phyloP scores from a whole-genome alignment of 2,888 invertebrate genomes.

The Cabera pusaria region DNA sequence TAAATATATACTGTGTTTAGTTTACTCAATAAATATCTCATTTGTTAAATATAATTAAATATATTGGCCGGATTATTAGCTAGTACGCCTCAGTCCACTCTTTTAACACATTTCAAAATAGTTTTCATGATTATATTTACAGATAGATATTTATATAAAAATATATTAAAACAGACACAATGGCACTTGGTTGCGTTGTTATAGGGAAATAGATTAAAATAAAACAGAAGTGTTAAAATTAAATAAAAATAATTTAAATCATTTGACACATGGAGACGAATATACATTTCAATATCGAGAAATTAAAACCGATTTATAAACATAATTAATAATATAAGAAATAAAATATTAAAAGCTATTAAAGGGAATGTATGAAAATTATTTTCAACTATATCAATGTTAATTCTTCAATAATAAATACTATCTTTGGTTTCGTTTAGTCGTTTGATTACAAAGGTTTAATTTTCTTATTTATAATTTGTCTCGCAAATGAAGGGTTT shows the following conservation, averaged over 20 bases:
- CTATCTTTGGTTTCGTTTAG: constrained; percentile 80
- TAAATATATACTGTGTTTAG: constrained; percentile 42
- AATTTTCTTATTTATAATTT: constrained; percentile 38
- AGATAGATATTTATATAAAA: constrained; percentile 63
- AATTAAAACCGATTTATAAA: constrained; percentile 17
- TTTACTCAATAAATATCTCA: constrained; percentile 43
- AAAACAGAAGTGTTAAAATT: constrained; percentile 36
- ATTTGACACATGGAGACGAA: constrained; percentile 54
- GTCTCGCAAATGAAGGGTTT: constrained; percentile 41
- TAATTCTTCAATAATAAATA: constrained; percentile 77
- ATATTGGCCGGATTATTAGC: constrained; percentile 67
- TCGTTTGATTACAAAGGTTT: constrained; percentile 67
- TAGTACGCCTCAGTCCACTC: constrained; percentile 59
- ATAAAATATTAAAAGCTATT: constrained; percentile 31
- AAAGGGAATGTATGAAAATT: constrained; percentile 74
- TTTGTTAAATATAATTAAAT: constrained; percentile 26
- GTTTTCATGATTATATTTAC: constrained; percentile 66
- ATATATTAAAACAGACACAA: constrained; percentile 74
- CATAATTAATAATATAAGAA: too few relatives aligned
- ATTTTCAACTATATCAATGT: constrained; percentile 69
- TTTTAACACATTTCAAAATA: constrained; percentile 54
- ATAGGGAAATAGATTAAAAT: constrained; percentile 47
- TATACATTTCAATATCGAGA: constrained; percentile 27
- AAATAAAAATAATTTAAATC: constrained; percentile 40
- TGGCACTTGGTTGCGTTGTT: constrained; percentile 80